Conservation (phyloP, 2,888 invertebrate species). For the Standfussiana lucernea region DNA sequence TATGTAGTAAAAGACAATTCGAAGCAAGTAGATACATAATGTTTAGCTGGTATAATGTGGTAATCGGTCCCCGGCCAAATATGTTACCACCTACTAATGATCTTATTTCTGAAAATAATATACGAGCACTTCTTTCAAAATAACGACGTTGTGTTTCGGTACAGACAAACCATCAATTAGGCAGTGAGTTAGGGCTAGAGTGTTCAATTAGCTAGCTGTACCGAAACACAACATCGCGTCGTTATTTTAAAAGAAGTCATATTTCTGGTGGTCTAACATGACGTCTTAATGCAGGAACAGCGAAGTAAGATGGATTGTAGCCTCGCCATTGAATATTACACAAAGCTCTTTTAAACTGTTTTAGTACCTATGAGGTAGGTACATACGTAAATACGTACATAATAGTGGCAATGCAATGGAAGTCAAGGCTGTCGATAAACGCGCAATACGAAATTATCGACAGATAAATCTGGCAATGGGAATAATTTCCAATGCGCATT, state of each 20-base stretch:
- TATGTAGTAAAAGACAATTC: background rate
- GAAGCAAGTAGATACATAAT: background rate
- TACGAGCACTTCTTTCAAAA: background rate
- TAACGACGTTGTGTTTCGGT: no score
- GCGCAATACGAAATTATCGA: background rate
- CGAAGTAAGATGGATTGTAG: background rate
- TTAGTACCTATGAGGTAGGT: no score
- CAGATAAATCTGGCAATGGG: background rate
- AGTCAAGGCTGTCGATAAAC: background rate
- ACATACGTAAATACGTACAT: background rate
- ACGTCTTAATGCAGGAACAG: no score
- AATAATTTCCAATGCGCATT: background rate
- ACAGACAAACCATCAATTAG: no score
- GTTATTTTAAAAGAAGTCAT: no score
- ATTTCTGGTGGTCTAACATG: no score
- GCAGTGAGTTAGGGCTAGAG: no score
- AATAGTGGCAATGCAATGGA: background rate
- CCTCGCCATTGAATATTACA: background rate
- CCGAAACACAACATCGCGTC: no score
- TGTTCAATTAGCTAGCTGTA: no score
- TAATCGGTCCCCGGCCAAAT: background rate
- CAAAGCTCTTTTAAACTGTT: background rate
- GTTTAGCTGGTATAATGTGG: background rate
- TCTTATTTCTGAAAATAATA: conserved; percentile 1
- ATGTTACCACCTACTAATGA: background rate